Evolutionary conservation across 2,888 invertebrate genomes (phyloP).

Genomic region (Mesochorus sp.): DNA sequence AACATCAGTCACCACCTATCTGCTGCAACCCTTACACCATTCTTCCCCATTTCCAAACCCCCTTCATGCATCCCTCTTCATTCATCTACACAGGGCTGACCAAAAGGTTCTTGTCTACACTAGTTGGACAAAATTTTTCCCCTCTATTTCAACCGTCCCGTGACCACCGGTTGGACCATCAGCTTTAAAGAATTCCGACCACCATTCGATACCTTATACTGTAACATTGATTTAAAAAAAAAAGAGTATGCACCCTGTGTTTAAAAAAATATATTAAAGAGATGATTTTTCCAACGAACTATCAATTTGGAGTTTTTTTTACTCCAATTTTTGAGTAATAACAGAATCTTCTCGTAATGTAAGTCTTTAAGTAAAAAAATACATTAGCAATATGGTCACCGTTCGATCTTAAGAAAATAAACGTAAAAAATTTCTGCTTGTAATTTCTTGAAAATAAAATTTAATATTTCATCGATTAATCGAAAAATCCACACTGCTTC

Average conservation of each 20-base stretch:
- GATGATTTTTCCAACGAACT: neutral
- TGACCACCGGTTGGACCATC: slow-evolving; percentile 42
- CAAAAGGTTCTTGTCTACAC: slow-evolving; percentile 39
- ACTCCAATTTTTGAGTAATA: too few relatives aligned
- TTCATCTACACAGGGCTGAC: slow-evolving; percentile 60
- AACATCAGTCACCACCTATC: slow-evolving; percentile 74
- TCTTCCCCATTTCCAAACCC: slow-evolving; percentile 65
- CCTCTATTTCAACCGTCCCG: neutral
- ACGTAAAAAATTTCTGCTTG: too few relatives aligned
- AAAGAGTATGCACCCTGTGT: neutral
- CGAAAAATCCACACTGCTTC: too few relatives aligned
- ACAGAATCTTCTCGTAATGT: too few relatives aligned
- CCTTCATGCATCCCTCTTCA: slow-evolving; percentile 54
- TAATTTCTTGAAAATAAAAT: too few relatives aligned
- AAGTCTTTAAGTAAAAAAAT: too few relatives aligned
- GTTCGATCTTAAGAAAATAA: too few relatives aligned
- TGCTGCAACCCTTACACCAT: slow-evolving; percentile 65
- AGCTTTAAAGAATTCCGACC: slow-evolving; percentile 55
- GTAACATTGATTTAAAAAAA: slow-evolving; percentile 47
- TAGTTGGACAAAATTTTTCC: slow-evolving; percentile 59
- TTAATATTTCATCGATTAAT: too few relatives aligned
- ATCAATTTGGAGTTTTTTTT: too few relatives aligned
- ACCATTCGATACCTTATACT: slow-evolving; percentile 32
- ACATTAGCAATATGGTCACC: too few relatives aligned
- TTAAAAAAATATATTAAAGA: neutral